phyloP scores from a whole-genome alignment of 2,797 vertebrate species.

The Glossophaga mutica region DNA sequence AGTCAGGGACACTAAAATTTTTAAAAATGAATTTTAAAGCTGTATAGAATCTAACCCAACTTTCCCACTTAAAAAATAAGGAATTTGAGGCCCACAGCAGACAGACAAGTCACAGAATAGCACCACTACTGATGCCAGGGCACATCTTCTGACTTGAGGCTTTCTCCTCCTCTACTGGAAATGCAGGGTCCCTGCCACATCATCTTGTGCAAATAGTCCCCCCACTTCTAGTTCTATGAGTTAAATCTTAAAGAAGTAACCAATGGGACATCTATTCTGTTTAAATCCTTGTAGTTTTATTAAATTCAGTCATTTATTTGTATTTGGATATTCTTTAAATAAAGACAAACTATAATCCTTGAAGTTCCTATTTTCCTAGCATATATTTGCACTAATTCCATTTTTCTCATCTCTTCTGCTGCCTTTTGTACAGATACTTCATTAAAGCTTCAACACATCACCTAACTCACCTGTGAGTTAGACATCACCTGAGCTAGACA shows the following conservation, averaged over 20 bases:
- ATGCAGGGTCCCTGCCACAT: not conserved
- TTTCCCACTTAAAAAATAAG: not conserved
- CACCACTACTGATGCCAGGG: not conserved
- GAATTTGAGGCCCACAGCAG: not conserved
- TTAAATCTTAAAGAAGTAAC: not conserved
- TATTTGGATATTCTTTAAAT: not conserved
- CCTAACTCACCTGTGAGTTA: not conserved
- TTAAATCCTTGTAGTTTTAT: not conserved
- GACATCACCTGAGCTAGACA: not conserved
- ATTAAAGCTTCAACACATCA: not conserved
- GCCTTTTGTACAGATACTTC: not conserved
- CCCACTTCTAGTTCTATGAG: not conserved
- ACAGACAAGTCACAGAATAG: not conserved
- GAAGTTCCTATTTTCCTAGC: not conserved
- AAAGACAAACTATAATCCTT: not conserved
- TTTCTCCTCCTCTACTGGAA: not conserved
- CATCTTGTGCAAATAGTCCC: not conserved
- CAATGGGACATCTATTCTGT: not conserved
- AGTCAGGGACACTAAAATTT: not conserved
- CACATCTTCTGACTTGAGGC: not conserved
- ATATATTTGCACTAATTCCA: not conserved
- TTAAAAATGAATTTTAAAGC: not conserved
- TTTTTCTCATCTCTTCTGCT: not conserved
- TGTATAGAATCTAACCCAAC: not conserved
- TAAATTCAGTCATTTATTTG: not conserved